Conservation (phyloP, 2,797 vertebrate genomes). For the Catostomus latipinnis region DNA sequence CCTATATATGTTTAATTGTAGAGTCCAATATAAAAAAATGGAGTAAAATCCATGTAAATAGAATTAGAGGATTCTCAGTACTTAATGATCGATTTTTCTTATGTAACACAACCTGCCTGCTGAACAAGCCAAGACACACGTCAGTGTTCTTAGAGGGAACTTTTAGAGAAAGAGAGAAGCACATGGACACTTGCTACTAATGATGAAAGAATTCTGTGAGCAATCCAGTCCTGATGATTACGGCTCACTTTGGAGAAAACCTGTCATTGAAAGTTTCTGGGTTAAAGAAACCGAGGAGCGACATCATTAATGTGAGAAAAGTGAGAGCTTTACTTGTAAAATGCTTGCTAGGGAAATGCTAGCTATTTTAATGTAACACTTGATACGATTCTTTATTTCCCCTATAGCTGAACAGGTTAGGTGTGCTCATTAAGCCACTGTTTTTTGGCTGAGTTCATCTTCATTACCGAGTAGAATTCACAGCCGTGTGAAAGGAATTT, state of each 20-base stretch:
- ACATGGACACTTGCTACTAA: not conserved
- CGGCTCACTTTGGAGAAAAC: not conserved
- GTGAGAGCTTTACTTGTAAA: slow-evolving; percentile 4
- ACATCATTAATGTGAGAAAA: not conserved
- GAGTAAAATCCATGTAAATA: not conserved
- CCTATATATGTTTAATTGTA: not conserved
- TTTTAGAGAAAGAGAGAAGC: slow-evolving; percentile 3
- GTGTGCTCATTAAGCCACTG: slow-evolving; percentile 12
- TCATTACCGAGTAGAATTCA: slow-evolving; percentile 21
- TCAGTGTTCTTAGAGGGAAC: not conserved
- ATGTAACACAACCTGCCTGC: not conserved
- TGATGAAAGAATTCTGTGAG: not conserved
- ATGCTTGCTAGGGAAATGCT: slow-evolving; percentile 11
- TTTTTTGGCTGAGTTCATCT: not conserved
- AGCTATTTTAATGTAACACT: slow-evolving; percentile 29
- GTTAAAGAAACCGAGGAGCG: not conserved
- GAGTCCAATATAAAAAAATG: not conserved
- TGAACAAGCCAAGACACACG: not conserved
- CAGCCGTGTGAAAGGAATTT: slow-evolving; percentile 1
- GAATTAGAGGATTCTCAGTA: slow-evolving; percentile 16
- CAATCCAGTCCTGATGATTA: not conserved
- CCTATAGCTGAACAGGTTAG: slow-evolving; percentile 20
- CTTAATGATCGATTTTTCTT: not conserved
- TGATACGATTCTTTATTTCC: slow-evolving; percentile 3
- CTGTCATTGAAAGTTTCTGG: not conserved